These are phyloP conservation scores for Megastigmus dorsalis DNA, from an alignment of 2,888 invertebrate species.

Conservation along the genomic window DNA sequence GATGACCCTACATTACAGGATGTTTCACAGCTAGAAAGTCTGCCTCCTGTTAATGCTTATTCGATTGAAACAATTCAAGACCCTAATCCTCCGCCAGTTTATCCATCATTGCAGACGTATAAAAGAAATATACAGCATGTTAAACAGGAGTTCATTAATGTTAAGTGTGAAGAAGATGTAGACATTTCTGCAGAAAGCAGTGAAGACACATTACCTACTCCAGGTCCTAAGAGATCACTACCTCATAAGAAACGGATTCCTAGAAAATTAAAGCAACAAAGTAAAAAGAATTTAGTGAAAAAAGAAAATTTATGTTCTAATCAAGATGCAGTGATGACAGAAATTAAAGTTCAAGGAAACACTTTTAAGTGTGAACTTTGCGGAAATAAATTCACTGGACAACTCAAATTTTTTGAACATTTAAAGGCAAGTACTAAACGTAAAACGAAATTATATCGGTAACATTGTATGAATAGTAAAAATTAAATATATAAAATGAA, in stretches of 20 bases:
- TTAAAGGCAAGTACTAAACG: slow-evolving; percentile 81
- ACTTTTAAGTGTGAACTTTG: slow-evolving; percentile 86
- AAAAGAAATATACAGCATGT: slow-evolving; percentile 67
- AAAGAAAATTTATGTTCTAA: slow-evolving; percentile 63
- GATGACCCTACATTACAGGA: slow-evolving; percentile 67
- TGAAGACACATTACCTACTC: slow-evolving; percentile 71
- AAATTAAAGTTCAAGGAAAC: slow-evolving; percentile 74
- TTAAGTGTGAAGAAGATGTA: slow-evolving; percentile 73
- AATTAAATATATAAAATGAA: not conserved
- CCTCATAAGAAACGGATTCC: slow-evolving; percentile 93
- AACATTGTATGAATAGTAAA: not conserved
- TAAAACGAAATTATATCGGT: slow-evolving; percentile 49
- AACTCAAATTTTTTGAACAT: slow-evolving; percentile 90
- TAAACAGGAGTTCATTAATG: slow-evolving; percentile 70
- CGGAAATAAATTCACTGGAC: slow-evolving; percentile 83
- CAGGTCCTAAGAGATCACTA: slow-evolving; percentile 80
- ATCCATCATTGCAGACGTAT: slow-evolving; percentile 65
- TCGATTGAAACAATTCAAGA: slow-evolving; percentile 69
- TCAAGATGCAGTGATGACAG: slow-evolving; percentile 56
- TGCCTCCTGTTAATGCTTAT: slow-evolving; percentile 69
- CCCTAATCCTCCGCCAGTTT: slow-evolving; percentile 65
- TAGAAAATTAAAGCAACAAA: slow-evolving; percentile 80
- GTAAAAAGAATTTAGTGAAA: slow-evolving; percentile 61
- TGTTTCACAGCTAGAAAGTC: slow-evolving; percentile 66
- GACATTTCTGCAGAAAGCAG: slow-evolving; percentile 74